Conservation (phyloP, 2,797 vertebrate genomes). For the Chaunax sp. region DNA sequence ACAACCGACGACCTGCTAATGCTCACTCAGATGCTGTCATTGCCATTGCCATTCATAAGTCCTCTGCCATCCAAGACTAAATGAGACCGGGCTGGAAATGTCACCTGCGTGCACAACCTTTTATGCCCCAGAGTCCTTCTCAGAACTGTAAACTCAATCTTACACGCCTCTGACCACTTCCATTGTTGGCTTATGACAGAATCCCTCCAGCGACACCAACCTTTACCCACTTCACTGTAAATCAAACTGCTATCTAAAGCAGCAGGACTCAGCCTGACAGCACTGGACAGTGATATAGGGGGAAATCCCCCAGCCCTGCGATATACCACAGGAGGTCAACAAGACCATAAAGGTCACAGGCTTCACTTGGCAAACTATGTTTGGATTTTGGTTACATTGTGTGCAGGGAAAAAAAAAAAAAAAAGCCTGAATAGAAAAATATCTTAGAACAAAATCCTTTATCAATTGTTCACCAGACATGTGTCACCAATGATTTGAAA, state of each 20-base stretch:
- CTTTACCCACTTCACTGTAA: slow-evolving; percentile 62
- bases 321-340: slow-evolving; percentile 55
- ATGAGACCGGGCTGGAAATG: slow-evolving; percentile 72
- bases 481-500: too few species aligned
- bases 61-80: slow-evolving; percentile 53
- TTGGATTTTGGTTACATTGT: slow-evolving; percentile 65
- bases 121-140: slow-evolving; percentile 69
- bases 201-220: slow-evolving; percentile 50
- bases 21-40: slow-evolving; percentile 66
- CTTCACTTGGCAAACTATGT: slow-evolving; percentile 43
- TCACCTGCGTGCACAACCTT: slow-evolving; percentile 77
- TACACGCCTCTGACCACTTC: slow-evolving; percentile 58
- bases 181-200: slow-evolving; percentile 65
- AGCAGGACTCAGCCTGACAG: slow-evolving; percentile 39
- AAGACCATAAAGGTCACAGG: slow-evolving; percentile 70
- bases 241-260: slow-evolving; percentile 74
- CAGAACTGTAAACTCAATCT: slow-evolving; percentile 79
- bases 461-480: too few species aligned
- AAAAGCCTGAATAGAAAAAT: too few species aligned
- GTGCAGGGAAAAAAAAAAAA: slow-evolving; percentile 40
- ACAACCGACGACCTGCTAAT: slow-evolving; percentile 72
- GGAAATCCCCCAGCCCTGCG: slow-evolving; percentile 65
- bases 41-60: slow-evolving; percentile 57
- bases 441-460: too few species aligned
- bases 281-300: slow-evolving; percentile 46